Evolutionary conservation across 2,113 vertebrate genomes (phyloP), one percentile per base, ranked within the genome.

Genomic region (Clinocottus analis): DNA sequence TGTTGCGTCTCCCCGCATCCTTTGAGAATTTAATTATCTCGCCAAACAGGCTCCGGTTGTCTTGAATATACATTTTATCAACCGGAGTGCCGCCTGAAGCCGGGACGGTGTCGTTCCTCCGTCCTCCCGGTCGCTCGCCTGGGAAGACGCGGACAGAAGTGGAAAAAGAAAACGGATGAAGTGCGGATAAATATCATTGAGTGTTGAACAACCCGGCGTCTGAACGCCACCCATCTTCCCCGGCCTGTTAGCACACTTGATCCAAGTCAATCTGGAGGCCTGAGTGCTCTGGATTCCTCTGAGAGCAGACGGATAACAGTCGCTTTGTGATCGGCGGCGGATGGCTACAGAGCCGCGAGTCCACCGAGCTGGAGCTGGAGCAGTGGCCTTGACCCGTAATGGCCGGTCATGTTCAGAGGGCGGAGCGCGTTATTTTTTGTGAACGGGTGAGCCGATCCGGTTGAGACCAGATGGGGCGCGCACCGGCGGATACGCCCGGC

Each of bases 21-120:
- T 92, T 90, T 90, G 91, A 94, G 92, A 90, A 92, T 93, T 90
- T 90, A 93, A 93, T 94, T 94, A 93, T 93, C 90, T 93, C 74
- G 12, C 85, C 91, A 91, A 93, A 92, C 91, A 94, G 91, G 66
- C 91, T 86, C 80, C 82, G 84, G 87, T 73, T 82, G 81, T 82
- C 79, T 71, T 87, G 83, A 82, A 89, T 85, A 80, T 91, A 89
- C 77, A 39, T 90, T 80, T 73, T 72, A 76, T 87, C 77, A 72
- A 56, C 45, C 45, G 27, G 72, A 82, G 85, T 56, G 78, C 75
- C 79, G 47, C 58, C n/a, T n/a, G 62, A 39, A 85, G 90, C 83
- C 85, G 83, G 39, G 78, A 58, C 56, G 45, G 76, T 45, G 80
- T 63, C 58, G 73, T 84, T 71, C 75, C 1, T 56, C 62, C 2